A percentile compares a stretch with the other conserved stretches of the same genome.
Evolutionary conservation across 2,888 invertebrate genomes (phyloP).

Genomic region (Ochlodes sylvanus): DNA sequence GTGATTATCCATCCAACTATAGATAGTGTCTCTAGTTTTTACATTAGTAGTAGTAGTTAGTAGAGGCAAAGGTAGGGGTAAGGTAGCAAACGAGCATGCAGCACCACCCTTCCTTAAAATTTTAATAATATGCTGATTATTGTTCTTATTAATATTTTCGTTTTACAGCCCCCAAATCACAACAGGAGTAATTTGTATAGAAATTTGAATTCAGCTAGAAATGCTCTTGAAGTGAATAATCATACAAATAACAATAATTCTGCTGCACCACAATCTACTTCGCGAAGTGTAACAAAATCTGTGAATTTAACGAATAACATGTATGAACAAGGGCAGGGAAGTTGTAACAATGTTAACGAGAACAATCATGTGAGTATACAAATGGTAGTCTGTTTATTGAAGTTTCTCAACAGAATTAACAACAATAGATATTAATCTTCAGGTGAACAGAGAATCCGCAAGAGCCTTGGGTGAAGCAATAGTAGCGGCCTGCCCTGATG

Average conservation of each 20-base stretch:
- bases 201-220: conserved; percentile 74
- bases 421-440: conserved; percentile 4
- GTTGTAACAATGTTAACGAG: conserved; percentile 74
- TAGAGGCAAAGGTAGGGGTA: too few relatives aligned
- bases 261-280: conserved; percentile 61
- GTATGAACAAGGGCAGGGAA: conserved; percentile 76
- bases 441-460: conserved; percentile 76
- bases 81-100: too few relatives aligned
- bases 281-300: conserved; percentile 71
- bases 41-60: too few relatives aligned
- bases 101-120: too few relatives aligned
- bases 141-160: not conserved
- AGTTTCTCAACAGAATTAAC: not conserved
- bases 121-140: too few relatives aligned
- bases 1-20: too few relatives aligned
- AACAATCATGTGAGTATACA: conserved; percentile 70
- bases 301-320: conserved; percentile 80
- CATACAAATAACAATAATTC: conserved; percentile 69
- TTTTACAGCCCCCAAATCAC: conserved; percentile 66
- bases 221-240: conserved; percentile 69
- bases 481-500: conserved; percentile 85
- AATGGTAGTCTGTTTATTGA: not conserved
- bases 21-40: too few relatives aligned
- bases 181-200: conserved; percentile 78
- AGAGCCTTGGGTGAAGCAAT: conserved; percentile 77